A percentile compares a stretch with the other conserved stretches of the same genome.
phyloP scores from a whole-genome alignment of 2,113 vertebrate genomes.

The Heteronetta atricapilla region DNA sequence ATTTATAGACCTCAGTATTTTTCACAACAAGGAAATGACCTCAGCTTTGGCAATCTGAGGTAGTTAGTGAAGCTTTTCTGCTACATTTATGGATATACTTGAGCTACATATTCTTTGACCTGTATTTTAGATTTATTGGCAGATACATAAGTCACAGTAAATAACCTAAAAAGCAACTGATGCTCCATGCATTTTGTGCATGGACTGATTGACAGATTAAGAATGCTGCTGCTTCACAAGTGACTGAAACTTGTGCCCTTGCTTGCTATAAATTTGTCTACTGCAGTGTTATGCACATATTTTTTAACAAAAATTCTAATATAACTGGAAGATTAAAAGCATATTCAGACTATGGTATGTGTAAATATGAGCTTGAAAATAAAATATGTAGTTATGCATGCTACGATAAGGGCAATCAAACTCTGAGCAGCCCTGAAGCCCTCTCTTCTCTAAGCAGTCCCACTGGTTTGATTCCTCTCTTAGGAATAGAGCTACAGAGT shows the following conservation, averaged over 20 bases:
- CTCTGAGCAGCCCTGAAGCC: background rate
- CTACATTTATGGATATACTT: conserved; percentile 80
- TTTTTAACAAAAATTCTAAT: conserved; percentile 52
- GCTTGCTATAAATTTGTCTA: conserved; percentile 68
- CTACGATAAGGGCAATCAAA: background rate
- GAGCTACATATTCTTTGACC: conserved; percentile 78
- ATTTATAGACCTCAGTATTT: conserved; percentile 76
- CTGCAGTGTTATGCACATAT: conserved; percentile 21
- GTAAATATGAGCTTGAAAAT: background rate
- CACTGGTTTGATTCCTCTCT: background rate
- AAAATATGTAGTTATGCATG: background rate
- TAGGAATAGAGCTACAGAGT: background rate
- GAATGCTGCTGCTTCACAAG: conserved; percentile 53
- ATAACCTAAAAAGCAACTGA: conserved; percentile 77
- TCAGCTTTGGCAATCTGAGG: conserved; percentile 76
- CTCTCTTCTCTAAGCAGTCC: background rate
- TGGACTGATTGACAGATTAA: conserved; percentile 68
- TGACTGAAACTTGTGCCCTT: conserved; percentile 56
- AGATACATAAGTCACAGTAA: conserved; percentile 80
- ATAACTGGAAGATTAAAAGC: conserved; percentile 3
- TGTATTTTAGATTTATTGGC: conserved; percentile 82
- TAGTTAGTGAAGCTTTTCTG: conserved; percentile 77
- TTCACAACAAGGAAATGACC: conserved; percentile 80
- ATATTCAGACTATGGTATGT: background rate
- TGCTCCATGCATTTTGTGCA: conserved; percentile 69